Evolutionary conservation across 2,113 vertebrate genomes (phyloP).

Genomic region (Hydrochoerus hydrochaeris): DNA sequence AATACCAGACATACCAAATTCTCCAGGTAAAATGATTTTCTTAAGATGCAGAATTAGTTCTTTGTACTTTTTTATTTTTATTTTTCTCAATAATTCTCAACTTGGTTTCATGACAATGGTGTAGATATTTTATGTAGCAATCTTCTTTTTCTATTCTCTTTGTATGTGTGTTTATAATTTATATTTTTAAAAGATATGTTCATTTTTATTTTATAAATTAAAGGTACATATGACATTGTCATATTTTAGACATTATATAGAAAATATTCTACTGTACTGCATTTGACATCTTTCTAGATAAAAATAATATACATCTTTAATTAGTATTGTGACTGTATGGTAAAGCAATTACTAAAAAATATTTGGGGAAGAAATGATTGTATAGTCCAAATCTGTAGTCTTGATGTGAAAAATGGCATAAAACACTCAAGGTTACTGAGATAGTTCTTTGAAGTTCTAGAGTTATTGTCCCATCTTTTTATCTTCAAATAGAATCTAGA

Average conservation of each 20-base stretch:
- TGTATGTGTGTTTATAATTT: background rate
- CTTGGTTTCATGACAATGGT: background rate
- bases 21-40: background rate
- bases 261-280: background rate
- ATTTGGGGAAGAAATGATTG: background rate
- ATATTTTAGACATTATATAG: background rate
- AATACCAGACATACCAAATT: background rate
- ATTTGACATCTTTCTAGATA: background rate
- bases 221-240: background rate
- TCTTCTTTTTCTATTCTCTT: background rate
- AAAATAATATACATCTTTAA: background rate
- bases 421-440: background rate
- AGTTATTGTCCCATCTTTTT: background rate
- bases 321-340: background rate
- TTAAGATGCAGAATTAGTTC: background rate
- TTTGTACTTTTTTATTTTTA: background rate
- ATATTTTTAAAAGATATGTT: background rate
- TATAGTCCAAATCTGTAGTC: background rate
- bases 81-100: conserved; percentile 17
- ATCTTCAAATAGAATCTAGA: background rate
- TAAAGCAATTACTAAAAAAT: background rate
- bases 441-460: background rate
- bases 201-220: conserved; percentile 29
- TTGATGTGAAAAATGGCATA: background rate
- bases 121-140: background rate